Evolutionary conservation across 2,113 vertebrate species (phyloP).

Genomic region (Halichoerus grypus): DNA sequence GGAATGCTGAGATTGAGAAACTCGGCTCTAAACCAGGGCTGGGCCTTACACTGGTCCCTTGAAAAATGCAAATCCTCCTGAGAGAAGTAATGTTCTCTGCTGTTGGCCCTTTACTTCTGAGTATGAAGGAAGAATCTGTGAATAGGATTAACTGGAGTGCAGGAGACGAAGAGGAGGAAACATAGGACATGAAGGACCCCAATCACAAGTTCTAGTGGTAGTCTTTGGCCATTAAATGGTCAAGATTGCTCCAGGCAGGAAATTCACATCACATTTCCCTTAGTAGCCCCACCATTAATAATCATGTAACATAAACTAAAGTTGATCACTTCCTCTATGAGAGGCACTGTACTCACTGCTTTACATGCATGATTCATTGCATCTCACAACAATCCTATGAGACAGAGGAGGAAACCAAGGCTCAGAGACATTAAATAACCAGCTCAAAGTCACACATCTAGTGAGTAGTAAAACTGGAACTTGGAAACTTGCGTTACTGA

Average conservation of each 20-base stretch:
- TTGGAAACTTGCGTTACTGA: background rate
- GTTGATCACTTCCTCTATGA: background rate
- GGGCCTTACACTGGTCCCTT: background rate
- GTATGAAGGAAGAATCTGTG: slow-evolving; percentile 18
- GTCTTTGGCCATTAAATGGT: background rate
- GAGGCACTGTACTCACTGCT: background rate
- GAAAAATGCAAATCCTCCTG: background rate
- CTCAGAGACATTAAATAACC: background rate
- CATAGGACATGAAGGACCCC: background rate
- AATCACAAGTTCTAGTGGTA: background rate
- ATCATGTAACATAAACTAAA: background rate
- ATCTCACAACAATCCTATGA: background rate
- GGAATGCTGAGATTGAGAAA: background rate
- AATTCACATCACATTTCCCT: background rate
- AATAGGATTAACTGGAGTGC: background rate
- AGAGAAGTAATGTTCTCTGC: background rate
- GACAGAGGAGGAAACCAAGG: background rate
- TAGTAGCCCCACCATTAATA: background rate
- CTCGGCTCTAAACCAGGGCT: background rate
- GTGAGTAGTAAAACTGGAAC: background rate
- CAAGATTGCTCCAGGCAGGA: background rate
- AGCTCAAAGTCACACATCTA: background rate
- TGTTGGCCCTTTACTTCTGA: background rate
- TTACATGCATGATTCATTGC: background rate
- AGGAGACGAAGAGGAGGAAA: background rate